Evolutionary conservation across 2,113 vertebrate genomes (phyloP).

Genomic region (Chinchilla lanigera): DNA sequence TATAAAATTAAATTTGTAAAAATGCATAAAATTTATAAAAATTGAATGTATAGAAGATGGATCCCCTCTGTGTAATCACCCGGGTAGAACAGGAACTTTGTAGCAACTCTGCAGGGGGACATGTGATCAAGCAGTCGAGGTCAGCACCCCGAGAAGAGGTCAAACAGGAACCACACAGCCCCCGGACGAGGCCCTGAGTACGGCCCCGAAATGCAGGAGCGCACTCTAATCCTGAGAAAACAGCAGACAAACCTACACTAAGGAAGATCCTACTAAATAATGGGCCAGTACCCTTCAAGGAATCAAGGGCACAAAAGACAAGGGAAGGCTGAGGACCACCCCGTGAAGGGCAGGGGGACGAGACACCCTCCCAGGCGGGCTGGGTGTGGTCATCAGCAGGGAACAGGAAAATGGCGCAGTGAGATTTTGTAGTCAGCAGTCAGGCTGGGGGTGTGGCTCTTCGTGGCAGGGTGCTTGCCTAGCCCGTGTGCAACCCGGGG

Average conservation of each 20-base stretch:
- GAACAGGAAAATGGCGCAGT: accelerated
- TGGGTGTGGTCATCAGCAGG: background rate
- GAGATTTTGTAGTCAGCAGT: accelerated
- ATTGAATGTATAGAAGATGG: background rate
- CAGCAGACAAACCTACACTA: background rate
- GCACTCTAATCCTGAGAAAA: background rate
- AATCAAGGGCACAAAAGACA: background rate
- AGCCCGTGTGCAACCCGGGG: background rate
- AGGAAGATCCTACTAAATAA: background rate
- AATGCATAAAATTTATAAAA: background rate
- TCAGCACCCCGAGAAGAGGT: no score
- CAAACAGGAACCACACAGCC: background rate
- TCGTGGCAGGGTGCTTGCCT: background rate
- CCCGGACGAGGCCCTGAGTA: background rate
- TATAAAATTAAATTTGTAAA: background rate
- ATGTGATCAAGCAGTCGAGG: background rate
- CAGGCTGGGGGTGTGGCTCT: background rate
- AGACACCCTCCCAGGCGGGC: background rate
- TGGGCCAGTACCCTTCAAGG: background rate
- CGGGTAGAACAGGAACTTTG: no score
- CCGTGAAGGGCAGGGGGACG: background rate
- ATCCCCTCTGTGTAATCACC: background rate
- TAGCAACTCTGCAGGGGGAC: background rate
- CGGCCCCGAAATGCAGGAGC: background rate
- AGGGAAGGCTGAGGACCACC: background rate